Conservation (phyloP, 2,888 invertebrate genomes). For the Notodonta ziczac region DNA sequence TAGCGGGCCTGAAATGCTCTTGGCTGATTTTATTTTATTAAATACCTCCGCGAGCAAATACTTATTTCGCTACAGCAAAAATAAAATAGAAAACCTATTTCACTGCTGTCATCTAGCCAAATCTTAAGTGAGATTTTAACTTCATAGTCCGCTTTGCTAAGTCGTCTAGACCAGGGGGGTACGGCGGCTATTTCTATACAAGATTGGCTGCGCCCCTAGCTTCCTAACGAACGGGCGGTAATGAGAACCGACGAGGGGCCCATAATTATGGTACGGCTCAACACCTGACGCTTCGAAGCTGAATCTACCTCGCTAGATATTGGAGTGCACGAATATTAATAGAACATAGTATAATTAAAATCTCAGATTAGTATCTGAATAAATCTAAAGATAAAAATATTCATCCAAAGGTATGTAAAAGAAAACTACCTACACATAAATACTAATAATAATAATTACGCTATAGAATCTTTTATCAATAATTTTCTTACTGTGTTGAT, state of each 20-base stretch:
- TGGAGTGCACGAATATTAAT: constrained; percentile 1
- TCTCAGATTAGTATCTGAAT: background rate
- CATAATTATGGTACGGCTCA: constrained; percentile 35
- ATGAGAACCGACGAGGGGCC: constrained; percentile 27
- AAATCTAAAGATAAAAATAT: too few relatives aligned
- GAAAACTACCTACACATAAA: too few relatives aligned
- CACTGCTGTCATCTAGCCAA: background rate
- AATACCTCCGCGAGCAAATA: too few relatives aligned
- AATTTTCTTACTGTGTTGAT: too few relatives aligned
- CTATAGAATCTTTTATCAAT: too few relatives aligned
- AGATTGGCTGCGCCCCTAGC: constrained; percentile 13
- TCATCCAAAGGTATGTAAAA: too few relatives aligned
- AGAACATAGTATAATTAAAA: background rate
- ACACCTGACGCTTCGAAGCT: constrained; percentile 13
- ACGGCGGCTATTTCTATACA: constrained; percentile 12
- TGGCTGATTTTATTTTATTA: too few relatives aligned
- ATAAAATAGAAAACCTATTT: background rate
- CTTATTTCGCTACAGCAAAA: too few relatives aligned
- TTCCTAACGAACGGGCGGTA: constrained; percentile 33
- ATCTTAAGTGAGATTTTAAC: background rate
- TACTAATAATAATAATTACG: too few relatives aligned
- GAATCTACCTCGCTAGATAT: background rate
- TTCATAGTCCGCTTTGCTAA: background rate
- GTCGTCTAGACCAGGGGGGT: constrained; percentile 23
- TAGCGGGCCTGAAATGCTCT: too few relatives aligned